phyloP scores from a whole-genome alignment of 2,888 invertebrate species.

The Drosophila fungiperda region DNA sequence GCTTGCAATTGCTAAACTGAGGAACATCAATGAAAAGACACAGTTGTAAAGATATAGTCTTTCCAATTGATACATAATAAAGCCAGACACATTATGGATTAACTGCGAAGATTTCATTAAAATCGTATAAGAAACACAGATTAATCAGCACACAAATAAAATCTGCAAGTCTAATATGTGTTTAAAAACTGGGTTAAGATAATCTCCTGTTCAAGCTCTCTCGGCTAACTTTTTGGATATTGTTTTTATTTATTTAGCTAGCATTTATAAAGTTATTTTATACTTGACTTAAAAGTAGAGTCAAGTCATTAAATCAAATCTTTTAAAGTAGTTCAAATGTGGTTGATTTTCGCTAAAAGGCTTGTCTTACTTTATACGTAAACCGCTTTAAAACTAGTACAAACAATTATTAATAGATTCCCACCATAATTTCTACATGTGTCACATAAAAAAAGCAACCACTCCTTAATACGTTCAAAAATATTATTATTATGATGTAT shows the following conservation, averaged over 20 bases:
- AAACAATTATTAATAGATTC: neutral
- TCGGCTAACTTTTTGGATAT: neutral
- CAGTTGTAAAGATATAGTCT: neutral
- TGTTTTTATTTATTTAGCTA: neutral
- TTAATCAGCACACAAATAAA: neutral
- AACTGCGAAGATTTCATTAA: neutral
- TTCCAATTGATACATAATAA: neutral
- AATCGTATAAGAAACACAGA: neutral
- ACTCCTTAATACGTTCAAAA: constrained; percentile 46
- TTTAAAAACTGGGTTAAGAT: neutral
- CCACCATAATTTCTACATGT: constrained; percentile 15
- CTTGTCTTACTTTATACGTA: neutral
- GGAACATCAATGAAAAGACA: neutral
- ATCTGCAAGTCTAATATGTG: neutral
- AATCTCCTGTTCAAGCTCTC: neutral
- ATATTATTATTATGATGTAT: constrained; percentile 70
- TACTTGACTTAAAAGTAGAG: neutral
- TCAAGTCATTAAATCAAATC: neutral
- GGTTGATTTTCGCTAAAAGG: neutral
- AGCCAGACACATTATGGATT: neutral
- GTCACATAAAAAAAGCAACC: constrained; percentile 5
- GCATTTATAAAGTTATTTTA: neutral
- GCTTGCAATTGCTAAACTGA: neutral
- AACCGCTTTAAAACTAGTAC: neutral
- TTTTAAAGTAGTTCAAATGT: neutral